phyloP scores from a whole-genome alignment of 2,797 vertebrate genomes.

The Sebastes dallii region DNA sequence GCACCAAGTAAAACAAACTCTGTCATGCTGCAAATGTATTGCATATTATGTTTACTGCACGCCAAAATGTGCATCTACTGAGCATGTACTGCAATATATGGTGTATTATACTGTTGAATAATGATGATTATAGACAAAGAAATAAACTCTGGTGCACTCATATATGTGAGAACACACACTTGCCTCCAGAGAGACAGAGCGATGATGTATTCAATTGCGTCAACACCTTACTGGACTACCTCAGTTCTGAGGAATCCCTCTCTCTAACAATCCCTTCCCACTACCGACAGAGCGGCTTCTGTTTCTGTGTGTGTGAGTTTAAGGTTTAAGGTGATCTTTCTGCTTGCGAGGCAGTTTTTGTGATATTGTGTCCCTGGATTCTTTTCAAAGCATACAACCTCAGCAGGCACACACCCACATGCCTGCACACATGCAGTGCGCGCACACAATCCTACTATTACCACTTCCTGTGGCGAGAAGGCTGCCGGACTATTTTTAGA shows the following conservation, averaged over 20 bases:
- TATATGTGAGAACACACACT: conserved; percentile 19
- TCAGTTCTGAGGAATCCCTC: conserved; percentile 59
- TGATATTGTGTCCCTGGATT: conserved; percentile 62
- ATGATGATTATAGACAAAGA: conserved; percentile 6
- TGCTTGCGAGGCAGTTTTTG: conserved; percentile 49
- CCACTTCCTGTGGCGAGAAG: conserved; percentile 75
- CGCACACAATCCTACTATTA: conserved; percentile 72
- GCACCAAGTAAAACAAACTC: conserved; percentile 35
- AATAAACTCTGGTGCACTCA: neutral
- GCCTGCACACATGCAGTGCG: conserved; percentile 34
- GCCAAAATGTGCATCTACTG: neutral
- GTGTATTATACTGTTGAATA: neutral
- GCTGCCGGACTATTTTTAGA: conserved; percentile 77
- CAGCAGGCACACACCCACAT: conserved; percentile 44
- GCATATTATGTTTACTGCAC: neutral
- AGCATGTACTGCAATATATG: neutral
- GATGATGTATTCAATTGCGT: conserved; percentile 47
- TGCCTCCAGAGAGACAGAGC: conserved; percentile 29
- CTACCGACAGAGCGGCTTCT: conserved; percentile 27
- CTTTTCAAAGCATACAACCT: conserved; percentile 64
- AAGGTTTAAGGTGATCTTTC: conserved; percentile 45
- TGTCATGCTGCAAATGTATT: neutral
- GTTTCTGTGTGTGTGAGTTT: conserved; percentile 42
- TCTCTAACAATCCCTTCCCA: conserved; percentile 27
- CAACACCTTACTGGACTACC: conserved; percentile 41